A percentile compares a stretch with the other conserved stretches of the same genome.
phyloP scores from a whole-genome alignment of 2,888 invertebrate species.

The Margaritifera margaritifera region DNA sequence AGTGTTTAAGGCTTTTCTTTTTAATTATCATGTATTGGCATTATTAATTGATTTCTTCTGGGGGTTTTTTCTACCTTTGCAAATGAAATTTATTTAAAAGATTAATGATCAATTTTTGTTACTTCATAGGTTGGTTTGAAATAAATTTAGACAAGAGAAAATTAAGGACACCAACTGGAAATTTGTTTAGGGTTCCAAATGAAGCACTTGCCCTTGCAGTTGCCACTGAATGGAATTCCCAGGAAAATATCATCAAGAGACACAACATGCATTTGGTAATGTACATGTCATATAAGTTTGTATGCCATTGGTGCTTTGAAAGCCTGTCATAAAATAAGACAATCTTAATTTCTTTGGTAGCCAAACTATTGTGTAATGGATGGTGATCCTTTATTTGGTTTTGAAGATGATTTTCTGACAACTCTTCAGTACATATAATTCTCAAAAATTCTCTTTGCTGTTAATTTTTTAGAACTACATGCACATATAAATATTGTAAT shows the following conservation, averaged over 20 bases:
- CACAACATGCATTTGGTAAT: slow-evolving; percentile 91
- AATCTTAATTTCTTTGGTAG: not conserved
- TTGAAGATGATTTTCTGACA: not conserved
- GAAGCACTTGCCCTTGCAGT: slow-evolving; percentile 93
- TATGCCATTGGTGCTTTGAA: no score
- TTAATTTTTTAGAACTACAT: no score
- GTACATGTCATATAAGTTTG: slow-evolving; percentile 6
- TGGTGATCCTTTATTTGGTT: not conserved
- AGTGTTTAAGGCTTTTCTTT: no score
- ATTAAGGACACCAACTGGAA: slow-evolving; percentile 91
- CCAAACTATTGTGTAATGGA: not conserved
- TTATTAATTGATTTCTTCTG: no score
- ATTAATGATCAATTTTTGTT: no score
- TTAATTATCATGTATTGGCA: no score
- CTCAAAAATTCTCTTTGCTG: no score
- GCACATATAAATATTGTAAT: no score
- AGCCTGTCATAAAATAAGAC: no score
- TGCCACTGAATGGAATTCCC: slow-evolving; percentile 94
- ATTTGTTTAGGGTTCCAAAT: slow-evolving; percentile 83
- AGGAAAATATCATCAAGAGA: slow-evolving; percentile 83
- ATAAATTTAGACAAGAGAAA: slow-evolving; percentile 90
- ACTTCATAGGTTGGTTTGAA: slow-evolving; percentile 76
- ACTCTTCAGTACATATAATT: no score
- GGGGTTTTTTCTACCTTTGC: no score
- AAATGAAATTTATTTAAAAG: no score